These are phyloP conservation scores for Pristionchus maxplancki DNA, from an alignment of 2,888 invertebrate species.

Conservation along the genomic window DNA sequence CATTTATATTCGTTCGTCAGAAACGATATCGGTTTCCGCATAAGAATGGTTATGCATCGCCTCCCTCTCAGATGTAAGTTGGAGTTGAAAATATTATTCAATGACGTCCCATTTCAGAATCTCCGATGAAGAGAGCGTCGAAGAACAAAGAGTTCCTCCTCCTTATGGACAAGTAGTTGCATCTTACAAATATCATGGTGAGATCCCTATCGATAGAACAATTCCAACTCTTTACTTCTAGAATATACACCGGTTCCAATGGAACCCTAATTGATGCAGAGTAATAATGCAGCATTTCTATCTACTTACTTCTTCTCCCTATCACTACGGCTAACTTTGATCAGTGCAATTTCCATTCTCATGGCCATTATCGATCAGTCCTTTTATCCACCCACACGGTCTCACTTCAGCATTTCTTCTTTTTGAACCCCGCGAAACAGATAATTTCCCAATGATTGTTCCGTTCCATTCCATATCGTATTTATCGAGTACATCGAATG, in stretches of 20 bases:
- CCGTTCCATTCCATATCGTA: slow-evolving; percentile 1
- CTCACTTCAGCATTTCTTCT: slow-evolving; percentile 9
- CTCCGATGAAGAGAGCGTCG: not conserved
- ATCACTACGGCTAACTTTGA: not conserved
- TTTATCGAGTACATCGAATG: slow-evolving; percentile 6
- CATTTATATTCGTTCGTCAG: slow-evolving; percentile 33
- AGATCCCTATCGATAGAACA: not conserved
- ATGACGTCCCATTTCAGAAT: not conserved
- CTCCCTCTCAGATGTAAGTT: slow-evolving; percentile 2
- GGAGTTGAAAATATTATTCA: not conserved
- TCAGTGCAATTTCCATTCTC: not conserved
- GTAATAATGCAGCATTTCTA: not conserved
- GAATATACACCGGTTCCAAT: slow-evolving; percentile 46
- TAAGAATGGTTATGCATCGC: not conserved
- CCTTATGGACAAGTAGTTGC: slow-evolving; percentile 33
- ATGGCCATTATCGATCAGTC: not conserved
- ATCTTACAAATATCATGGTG: slow-evolving; percentile 26
- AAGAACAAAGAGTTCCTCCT: not conserved
- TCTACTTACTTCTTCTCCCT: not conserved
- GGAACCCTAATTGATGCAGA: slow-evolving; percentile 16
- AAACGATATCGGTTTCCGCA: slow-evolving; percentile 30
- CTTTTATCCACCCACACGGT: not conserved
- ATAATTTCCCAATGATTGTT: not conserved
- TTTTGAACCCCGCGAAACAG: not conserved
- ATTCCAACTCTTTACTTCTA: not conserved